Base-by-base conservation (phyloP, 92 coral and sea anemone species). In the Palythoa caribaeorum region DNA sequence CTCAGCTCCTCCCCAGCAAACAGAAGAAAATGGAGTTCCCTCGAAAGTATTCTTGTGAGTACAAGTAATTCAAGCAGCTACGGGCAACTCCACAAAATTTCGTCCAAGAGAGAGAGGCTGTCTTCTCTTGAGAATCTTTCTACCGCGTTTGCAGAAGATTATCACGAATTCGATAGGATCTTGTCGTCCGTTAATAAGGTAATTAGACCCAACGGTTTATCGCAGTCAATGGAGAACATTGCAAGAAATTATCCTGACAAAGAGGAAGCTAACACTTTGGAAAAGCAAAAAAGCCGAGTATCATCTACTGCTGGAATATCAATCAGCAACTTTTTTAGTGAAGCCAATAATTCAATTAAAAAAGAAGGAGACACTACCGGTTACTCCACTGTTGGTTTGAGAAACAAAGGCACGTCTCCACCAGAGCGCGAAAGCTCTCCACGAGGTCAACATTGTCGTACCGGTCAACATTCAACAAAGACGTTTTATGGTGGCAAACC, bases 101-200 rank as follows among this genome's bases (percentile, higher is more conserved):
- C 38, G 48, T 47, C 44, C n/a, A 37, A 28, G 17, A 54, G 48
- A 77, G 3, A 53, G 1, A 81, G 44, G 62, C 62, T 89, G 4
- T 85, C 91, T 0, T 93, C 96, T 10, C 88, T 91, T 17, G 91
- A 87, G 68, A 81, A 85, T 51, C 78, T 91, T 17, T 79, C 76
- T 80, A 83, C 81, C 9, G 9, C 28, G 39, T 81, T 53, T 19
- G 44, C n/a, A 51, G 11, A 52, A 47, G 54, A 10, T 2, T 52
- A n/a, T 20, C 54, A 47, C 40, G 63, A 14, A 38, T 38, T 39
- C 15, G 14, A 79, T n/a, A 60, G 20, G 13, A 5, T 16, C 35
- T 2, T 21, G 38, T 39, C 40, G 0, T 50, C 86, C 1, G 14
- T n/a, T 21, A 38, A 66, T 13, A 48, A 16, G 7, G 9, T 9